These are phyloP conservation scores for Chanos chanos DNA, from an alignment of 2,797 vertebrate genomes.

Conservation along the genomic window DNA sequence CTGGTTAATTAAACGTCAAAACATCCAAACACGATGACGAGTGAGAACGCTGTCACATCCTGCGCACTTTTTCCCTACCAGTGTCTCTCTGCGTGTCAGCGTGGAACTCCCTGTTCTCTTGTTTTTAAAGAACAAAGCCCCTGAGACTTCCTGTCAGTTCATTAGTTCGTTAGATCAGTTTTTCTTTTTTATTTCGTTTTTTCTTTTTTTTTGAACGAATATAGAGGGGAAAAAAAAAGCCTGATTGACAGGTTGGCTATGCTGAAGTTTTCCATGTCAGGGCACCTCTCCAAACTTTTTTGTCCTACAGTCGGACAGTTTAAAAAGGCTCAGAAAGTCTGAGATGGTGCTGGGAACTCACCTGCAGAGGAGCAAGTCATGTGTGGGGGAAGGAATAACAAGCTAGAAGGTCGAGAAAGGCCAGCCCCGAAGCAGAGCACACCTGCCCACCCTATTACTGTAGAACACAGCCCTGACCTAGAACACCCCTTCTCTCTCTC, in stretches of 20 bases:
- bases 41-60: too few relatives aligned
- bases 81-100: not conserved
- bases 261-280: slow-evolving; percentile 15
- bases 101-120: not conserved
- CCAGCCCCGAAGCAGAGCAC: slow-evolving; percentile 43
- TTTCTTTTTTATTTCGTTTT: not conserved
- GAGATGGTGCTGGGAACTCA: slow-evolving; percentile 41
- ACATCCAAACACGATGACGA: too few relatives aligned
- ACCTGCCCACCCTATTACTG: slow-evolving; percentile 68
- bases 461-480: slow-evolving; percentile 50
- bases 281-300: slow-evolving; percentile 23
- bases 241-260: not conserved
- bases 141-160: not conserved
- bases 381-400: slow-evolving; percentile 53
- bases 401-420: slow-evolving; percentile 47
- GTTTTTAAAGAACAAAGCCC: not conserved
- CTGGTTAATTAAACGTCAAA: too few relatives aligned
- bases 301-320: not conserved
- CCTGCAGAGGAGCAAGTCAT: slow-evolving; percentile 42
- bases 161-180: not conserved
- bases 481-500: slow-evolving; percentile 23
- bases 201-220: not conserved
- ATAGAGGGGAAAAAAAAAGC: not conserved
- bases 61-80: too few relatives aligned
- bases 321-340: slow-evolving; percentile 25